These are phyloP conservation scores for Nothobranchius furzeri DNA, from an alignment of 2,113 vertebrate genomes.

Conservation along the genomic window DNA sequence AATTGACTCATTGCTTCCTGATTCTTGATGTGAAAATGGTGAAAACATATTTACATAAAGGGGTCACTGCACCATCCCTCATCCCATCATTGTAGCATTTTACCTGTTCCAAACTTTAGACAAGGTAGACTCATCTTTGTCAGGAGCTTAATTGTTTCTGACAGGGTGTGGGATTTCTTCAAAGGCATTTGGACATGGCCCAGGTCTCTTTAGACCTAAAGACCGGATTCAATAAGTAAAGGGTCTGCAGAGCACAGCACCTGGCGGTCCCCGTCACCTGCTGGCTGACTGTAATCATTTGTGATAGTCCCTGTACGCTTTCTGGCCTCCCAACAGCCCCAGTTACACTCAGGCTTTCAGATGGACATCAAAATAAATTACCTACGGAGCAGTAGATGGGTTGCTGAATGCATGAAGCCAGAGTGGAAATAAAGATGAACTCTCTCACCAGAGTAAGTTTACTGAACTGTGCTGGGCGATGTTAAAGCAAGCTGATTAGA, in stretches of 20 bases:
- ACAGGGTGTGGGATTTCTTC: conserved; percentile 68
- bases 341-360: conserved; percentile 67
- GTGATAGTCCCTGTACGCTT: conserved; percentile 66
- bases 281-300: conserved; percentile 72
- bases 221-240: conserved; percentile 72
- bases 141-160: conserved; percentile 58
- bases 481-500: conserved; percentile 8
- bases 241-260: conserved; percentile 59
- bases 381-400: conserved; percentile 42
- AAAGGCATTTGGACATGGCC: conserved; percentile 65
- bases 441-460: conserved; percentile 31
- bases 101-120: conserved; percentile 31
- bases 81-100: conserved; percentile 2
- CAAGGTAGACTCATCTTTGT: conserved; percentile 26
- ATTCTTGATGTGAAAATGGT: no score
- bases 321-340: conserved; percentile 58
- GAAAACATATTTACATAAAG: not conserved
- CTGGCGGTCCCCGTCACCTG: conserved; percentile 63
- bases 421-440: conserved; percentile 64
- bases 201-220: conserved; percentile 47
- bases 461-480: conserved; percentile 25
- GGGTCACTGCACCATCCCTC: not conserved
- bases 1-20: not conserved
- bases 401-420: conserved; percentile 33
- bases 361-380: conserved; percentile 70